Conservation (phyloP, 23 tunicate genomes). For the Pegea sp. region DNA sequence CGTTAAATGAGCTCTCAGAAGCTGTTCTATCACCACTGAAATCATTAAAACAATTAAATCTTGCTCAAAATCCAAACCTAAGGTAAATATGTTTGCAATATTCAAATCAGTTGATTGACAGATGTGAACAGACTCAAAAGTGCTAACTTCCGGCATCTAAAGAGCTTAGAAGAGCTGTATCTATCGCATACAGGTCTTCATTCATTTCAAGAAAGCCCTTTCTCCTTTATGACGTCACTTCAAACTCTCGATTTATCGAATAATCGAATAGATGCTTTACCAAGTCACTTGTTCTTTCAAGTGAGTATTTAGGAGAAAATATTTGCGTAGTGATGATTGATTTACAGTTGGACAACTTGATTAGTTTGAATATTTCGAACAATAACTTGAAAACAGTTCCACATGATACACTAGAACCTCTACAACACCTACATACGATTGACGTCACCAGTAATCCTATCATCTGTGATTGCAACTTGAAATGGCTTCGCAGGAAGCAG, state of each 20-base stretch:
- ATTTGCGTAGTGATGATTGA: neutral
- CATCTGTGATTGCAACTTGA: conserved; percentile 61
- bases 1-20: conserved; percentile 4
- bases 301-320: conserved; percentile 2
- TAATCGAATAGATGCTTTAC: conserved; percentile 15
- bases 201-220: conserved; percentile 47
- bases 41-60: conserved; percentile 6
- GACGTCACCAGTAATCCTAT: conserved; percentile 26
- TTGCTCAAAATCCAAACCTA: too few species aligned
- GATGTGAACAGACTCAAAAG: conserved; percentile 9
- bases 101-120: too few species aligned
- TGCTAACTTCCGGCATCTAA: conserved; percentile 7
- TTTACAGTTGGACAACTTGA: conserved; percentile 25
- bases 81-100: too few species aligned
- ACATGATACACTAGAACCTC: conserved; percentile 9
- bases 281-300: conserved; percentile 31
- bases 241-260: conserved; percentile 21
- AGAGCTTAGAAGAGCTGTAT: conserved; percentile 24
- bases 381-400: conserved; percentile 22
- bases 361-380: conserved; percentile 30
- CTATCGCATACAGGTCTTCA: conserved; percentile 28
- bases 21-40: conserved; percentile 2
- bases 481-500: conserved; percentile 34
- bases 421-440: conserved; percentile 8
- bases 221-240: conserved; percentile 14